Base-by-base conservation (phyloP, 2,113 vertebrate species). In the Isichthys henryi region DNA sequence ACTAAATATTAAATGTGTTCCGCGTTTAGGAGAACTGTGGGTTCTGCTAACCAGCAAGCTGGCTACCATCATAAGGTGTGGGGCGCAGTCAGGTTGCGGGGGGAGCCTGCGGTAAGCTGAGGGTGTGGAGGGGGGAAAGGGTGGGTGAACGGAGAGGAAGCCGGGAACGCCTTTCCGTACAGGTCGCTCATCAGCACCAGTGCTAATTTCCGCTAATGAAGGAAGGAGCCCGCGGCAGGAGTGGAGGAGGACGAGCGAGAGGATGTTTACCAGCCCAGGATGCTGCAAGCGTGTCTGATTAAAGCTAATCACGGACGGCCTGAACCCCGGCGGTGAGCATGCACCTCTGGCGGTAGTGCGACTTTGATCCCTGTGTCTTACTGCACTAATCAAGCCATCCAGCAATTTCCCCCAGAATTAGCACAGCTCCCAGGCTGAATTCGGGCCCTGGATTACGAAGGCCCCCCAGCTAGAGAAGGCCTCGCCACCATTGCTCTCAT, bases 331-430 rank as follows among this genome's bases (percentile, higher is more conserved):
- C 27, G 15, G 88, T 21, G 88, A 77, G 88, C 17, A 1, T 9
- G 31, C 58, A 23, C 19, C 70, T 39, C 23, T 23, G 66, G 17
- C 7, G 4, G 17, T 49, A 82, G 19, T 21, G 49, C 70, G 31
- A 5, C 87, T 66, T 88, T 88, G 56, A 66, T 88, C 52, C 9
- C 27, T 45, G 53, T 88, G 39, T 46, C 52, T 88, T 23, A 66
- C 52, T 17, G 19, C 35, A 45, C 56, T 45, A 88, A 88, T 58
- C 52, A 88, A 45, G 39, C 43, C 35, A 45, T 52, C 56, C 31
- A 45, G 56, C 21, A 45, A 5, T 88, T 66, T 62, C 39, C 87
- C 56, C 56, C 56, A 58, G 56, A 88, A 88, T 88, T 88, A 88
- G 87, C 39, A 15, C 52, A 88, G n/a, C 23, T 39, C 31, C 17